A percentile compares a stretch with the other conserved stretches of the same genome.
Conservation (phyloP, 2,797 vertebrate genomes). For the Zalophus californianus region DNA sequence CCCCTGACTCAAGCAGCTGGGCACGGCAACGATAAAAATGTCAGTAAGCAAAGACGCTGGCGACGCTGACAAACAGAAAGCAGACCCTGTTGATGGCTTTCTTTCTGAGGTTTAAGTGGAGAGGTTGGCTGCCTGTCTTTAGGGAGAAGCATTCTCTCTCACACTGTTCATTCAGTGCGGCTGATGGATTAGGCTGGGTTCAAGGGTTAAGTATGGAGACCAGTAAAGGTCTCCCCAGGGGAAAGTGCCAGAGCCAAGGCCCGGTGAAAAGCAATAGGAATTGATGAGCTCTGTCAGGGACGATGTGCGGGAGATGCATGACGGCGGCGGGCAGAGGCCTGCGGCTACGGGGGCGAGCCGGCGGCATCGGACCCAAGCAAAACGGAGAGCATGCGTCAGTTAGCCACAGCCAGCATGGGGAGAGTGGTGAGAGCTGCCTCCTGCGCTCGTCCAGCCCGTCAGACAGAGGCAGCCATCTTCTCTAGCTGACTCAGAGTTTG, state of each 20-base stretch:
- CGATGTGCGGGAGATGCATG: not conserved
- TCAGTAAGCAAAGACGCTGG: not conserved
- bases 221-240: slow-evolving; percentile 82
- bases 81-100: not conserved
- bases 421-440: not conserved
- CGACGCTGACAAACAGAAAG: slow-evolving; percentile 41
- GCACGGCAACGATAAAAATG: slow-evolving; percentile 20
- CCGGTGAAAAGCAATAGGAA: slow-evolving; percentile 68
- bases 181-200: slow-evolving; percentile 85
- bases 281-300: slow-evolving; percentile 74
- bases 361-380: not conserved
- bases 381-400: slow-evolving; percentile 7
- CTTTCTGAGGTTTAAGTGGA: not conserved
- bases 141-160: slow-evolving; percentile 61
- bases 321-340: slow-evolving; percentile 53
- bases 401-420: not conserved
- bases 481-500: not conserved
- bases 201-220: slow-evolving; percentile 84
- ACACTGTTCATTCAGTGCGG: slow-evolving; percentile 19
- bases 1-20: not conserved
- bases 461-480: not conserved
- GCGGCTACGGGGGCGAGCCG: not conserved
- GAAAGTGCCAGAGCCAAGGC: slow-evolving; percentile 68
- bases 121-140: slow-evolving; percentile 47
- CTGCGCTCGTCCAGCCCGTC: not conserved